These are phyloP conservation scores for Vanessa cardui DNA, from an alignment of 2,888 invertebrate species.

Conservation along the genomic window DNA sequence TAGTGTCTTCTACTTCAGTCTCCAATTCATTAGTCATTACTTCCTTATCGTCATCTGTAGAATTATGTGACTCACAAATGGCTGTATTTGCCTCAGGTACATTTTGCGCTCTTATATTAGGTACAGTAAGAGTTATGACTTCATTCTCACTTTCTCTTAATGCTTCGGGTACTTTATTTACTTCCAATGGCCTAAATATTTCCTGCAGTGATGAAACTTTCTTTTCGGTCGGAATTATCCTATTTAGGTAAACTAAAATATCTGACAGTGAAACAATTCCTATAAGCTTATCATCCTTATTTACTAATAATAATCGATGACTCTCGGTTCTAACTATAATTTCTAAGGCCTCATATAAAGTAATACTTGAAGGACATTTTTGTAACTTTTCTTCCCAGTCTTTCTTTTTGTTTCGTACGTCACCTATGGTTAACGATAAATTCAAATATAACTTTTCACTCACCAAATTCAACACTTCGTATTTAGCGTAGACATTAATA, in stretches of 20 bases:
- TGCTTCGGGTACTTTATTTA: conserved; percentile 74
- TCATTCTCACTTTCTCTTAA: conserved; percentile 74
- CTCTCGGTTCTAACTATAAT: conserved; percentile 95
- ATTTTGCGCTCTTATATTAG: conserved; percentile 55
- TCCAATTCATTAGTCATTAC: conserved; percentile 39
- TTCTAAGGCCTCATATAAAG: conserved; percentile 92
- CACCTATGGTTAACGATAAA: conserved; percentile 91
- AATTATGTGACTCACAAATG: conserved; percentile 45
- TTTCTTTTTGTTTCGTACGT: conserved; percentile 93
- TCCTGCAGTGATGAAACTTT: conserved; percentile 78
- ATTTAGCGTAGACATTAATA: conserved; percentile 77
- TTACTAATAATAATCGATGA: conserved; percentile 80
- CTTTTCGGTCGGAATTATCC: conserved; percentile 76
- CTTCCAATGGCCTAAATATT: conserved; percentile 76
- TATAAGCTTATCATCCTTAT: conserved; percentile 76
- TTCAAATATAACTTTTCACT: conserved; percentile 96
- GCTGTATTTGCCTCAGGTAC: conserved; percentile 58
- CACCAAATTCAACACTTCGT: conserved; percentile 88
- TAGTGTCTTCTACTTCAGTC: conserved; percentile 48
- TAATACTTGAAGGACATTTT: conserved; percentile 93
- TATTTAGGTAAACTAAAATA: conserved; percentile 79
- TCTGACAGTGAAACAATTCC: conserved; percentile 79
- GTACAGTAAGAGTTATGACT: conserved; percentile 72
- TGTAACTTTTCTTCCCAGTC: conserved; percentile 97
- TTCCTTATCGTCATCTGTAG: conserved; percentile 38